Conservation (phyloP, 1,140 invertebrate species). For the Brachionus rotundiformis region DNA sequence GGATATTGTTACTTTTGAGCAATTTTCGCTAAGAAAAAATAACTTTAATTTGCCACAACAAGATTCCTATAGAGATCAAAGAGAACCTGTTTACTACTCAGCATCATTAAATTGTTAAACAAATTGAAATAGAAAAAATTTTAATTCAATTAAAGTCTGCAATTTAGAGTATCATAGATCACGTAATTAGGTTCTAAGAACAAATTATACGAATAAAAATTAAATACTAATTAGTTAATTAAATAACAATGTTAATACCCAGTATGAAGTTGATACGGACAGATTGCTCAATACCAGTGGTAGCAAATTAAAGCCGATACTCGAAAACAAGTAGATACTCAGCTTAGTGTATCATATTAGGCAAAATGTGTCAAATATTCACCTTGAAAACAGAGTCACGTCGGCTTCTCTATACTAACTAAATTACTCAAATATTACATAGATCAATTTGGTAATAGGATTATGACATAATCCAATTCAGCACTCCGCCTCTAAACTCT, state of each 20-base stretch:
- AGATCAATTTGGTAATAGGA: constrained; percentile 49
- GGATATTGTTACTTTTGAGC: background rate
- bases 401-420: background rate
- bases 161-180: constrained; percentile 2
- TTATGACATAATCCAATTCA: constrained; percentile 46
- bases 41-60: background rate
- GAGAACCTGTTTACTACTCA: background rate
- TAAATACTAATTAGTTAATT: constrained; percentile 40
- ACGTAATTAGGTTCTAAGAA: constrained; percentile 3
- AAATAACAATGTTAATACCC: constrained; percentile 37
- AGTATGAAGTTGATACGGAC: constrained; percentile 36
- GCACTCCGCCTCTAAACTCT: constrained; percentile 9
- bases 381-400: constrained; percentile 42
- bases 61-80: background rate
- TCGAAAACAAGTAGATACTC: constrained; percentile 37
- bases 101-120: constrained; percentile 5
- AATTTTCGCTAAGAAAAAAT: background rate
- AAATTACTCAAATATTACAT: constrained; percentile 48
- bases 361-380: constrained; percentile 40
- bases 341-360: constrained; percentile 16
- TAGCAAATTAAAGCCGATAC: constrained; percentile 45
- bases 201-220: background rate
- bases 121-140: background rate
- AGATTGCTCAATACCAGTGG: background rate
- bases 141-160: background rate